Conservation (phyloP, 2,113 vertebrate genomes). For the Pitta sordida region DNA sequence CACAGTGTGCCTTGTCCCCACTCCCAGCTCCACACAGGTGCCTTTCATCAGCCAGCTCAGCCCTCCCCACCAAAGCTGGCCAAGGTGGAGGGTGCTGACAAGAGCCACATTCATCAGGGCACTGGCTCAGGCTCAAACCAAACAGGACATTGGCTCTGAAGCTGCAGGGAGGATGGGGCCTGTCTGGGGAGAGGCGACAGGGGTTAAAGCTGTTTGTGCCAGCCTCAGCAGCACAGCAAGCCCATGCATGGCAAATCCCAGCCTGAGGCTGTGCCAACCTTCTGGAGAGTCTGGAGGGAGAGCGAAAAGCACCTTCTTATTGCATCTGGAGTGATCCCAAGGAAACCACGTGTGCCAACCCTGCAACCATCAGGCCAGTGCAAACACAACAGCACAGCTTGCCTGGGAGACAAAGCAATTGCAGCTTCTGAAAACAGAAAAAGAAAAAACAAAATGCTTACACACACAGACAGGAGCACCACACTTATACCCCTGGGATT, state of each 20-base stretch:
- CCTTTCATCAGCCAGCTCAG: background rate
- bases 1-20: fast-evolving
- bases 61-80: background rate
- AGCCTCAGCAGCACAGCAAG: background rate
- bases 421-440: background rate
- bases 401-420: background rate
- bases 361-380: background rate
- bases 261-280: background rate
- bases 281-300: background rate
- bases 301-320: background rate
- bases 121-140: slow-evolving; percentile 47
- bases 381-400: slow-evolving; percentile 3
- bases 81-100: background rate
- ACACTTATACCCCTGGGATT: background rate
- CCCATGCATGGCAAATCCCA: fast-evolving
- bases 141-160: background rate
- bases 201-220: background rate
- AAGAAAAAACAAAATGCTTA: fast-evolving
- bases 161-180: background rate
- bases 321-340: background rate
- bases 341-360: background rate
- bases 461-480: fast-evolving
- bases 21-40: fast-evolving
- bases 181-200: background rate
- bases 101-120: slow-evolving; percentile 4